Evolutionary conservation across 2,888 invertebrate species (phyloP), one percentile per base, ranked within the genome.

Genomic region (Harpalus rufipes): DNA sequence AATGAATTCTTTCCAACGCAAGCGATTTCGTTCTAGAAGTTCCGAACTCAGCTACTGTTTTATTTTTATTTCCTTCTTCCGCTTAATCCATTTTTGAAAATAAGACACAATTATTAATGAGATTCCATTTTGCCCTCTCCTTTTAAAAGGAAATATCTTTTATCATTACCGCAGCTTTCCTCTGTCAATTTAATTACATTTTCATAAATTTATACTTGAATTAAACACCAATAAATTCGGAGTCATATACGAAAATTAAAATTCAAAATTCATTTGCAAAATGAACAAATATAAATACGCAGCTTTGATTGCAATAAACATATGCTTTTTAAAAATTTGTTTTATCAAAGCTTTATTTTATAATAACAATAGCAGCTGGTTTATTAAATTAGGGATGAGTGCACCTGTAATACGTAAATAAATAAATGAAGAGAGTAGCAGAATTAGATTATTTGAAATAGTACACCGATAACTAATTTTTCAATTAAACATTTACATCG

Each of bases 81-180:
- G 68, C 68, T 68, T 68, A 68, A 68, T 68, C 68, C 68, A 68
- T 68, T 68, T 65, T 68, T 68, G 68, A 68, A 32, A 32, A 44
- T 44, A 74, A 44, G 72, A 44, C 72, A 74, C 72, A 74, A 74
- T 74, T 74, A 74, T 74, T 74, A 74, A 74, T 74, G 72, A 74
- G 72, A 44, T 44, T 74, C 72, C 44, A 51, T 44, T 44, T 74
- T 74, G 72, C 41, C 14, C 41, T 74, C 14, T n/a, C 68, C 10
- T 74, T 44, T 18, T 74, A 10, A 41, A 74, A 44, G 44, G 72
- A 14, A 44, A 41, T 44, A 74, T 74, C 72, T 74, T 63, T 16
- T 16, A 18, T 5, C 18, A 44, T 14, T 72, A 16, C 68, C 68
- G 16, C 21, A 63, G 21, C 25, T 63, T 63, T 63, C 4, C 18